Percentiles rank a stretch among this genome's conserved stretches.
Conservation (phyloP, 2,888 invertebrate species). For the Cremastobaeus sp. region DNA sequence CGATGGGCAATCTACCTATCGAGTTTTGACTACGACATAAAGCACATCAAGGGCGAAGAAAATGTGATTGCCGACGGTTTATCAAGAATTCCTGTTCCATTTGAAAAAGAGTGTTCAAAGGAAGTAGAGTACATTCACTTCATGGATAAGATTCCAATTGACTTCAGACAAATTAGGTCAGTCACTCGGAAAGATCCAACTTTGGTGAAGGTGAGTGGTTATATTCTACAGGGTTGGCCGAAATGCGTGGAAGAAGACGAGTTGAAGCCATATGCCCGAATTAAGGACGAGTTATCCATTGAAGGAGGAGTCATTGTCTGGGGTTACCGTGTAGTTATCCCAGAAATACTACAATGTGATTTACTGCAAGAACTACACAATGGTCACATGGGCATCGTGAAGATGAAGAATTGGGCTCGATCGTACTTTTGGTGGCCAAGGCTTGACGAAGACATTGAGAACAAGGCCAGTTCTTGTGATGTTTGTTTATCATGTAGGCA, state of each 20-base stretch:
- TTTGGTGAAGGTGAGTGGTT: constrained; percentile 18
- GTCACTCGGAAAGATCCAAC: constrained; percentile 20
- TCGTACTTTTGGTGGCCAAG: constrained; percentile 64
- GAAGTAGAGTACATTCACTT: constrained; percentile 38
- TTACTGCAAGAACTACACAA: constrained; percentile 47
- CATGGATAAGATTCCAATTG: constrained; percentile 26
- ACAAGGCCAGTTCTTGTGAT: constrained; percentile 30
- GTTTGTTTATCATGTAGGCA: constrained; percentile 43
- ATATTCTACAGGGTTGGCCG: constrained; percentile 60
- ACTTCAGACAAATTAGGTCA: constrained; percentile 1
- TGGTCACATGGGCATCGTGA: constrained; percentile 51
- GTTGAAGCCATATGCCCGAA: constrained; percentile 23
- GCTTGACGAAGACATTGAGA: constrained; percentile 59
- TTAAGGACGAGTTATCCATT: constrained; percentile 48
- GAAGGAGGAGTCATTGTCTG: too few relatives aligned
- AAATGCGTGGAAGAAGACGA: constrained; percentile 1
- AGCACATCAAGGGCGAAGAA: neutral
- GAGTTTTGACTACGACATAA: constrained; percentile 56
- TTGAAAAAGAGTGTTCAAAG: too few relatives aligned
- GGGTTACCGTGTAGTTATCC: constrained; percentile 63
- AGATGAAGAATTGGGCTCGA: constrained; percentile 50
- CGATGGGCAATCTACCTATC: constrained; percentile 65
- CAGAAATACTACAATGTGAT: constrained; percentile 16
- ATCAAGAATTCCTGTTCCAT: neutral
- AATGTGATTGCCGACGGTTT: neutral